Base-by-base conservation (phyloP, 2,888 invertebrate species). In the Idaea straminata region DNA sequence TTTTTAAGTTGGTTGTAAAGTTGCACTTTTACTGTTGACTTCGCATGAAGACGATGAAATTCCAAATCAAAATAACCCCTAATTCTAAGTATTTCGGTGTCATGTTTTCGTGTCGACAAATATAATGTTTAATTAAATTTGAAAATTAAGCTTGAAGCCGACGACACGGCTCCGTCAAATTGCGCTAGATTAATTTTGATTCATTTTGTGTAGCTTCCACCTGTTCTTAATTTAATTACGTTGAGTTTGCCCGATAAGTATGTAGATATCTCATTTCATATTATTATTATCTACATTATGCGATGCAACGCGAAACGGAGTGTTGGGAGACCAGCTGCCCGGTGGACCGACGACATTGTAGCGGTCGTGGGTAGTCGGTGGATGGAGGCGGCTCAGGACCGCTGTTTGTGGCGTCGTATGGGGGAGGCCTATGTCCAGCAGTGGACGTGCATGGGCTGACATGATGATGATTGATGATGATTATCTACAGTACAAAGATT, bases 141-240 rank as follows among this genome's bases (percentile, higher is more conserved):
- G 80, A 84, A 78, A 83, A 83, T 82, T 75, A 80, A 82, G 79
- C 83, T 74, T 71, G 79, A 82, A 83, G 79, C 82, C 80, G 78
- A 77, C 79, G 81, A 83, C 83, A 77, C 71, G 81, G 77, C 76
- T 76, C 81, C 81, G 83, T 87, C 88, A 88, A 88, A 88, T 86
- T 85, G 85, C 83, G 74, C 77, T 75, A 83, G 86, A 89, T 91
- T 91, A 89, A 91, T 89, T 91, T 90, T 87, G 88, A 89, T 88
- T 89, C 85, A 88, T 87, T 88, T 84, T 82, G 84, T 83, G 83
- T 83, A 79, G 81, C 85, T 83, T 78, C 87, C 86, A 89, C 89
- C 89, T 91, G 89, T 85, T 89, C 83, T 79, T 83, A 87, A 91
- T 89, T 89, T 91, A 90, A 91, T 92, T 89, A 89, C 83, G 79